These are phyloP conservation scores for Sandelia bainsii DNA, from an alignment of 2,797 vertebrate genomes.

Conservation along the genomic window DNA sequence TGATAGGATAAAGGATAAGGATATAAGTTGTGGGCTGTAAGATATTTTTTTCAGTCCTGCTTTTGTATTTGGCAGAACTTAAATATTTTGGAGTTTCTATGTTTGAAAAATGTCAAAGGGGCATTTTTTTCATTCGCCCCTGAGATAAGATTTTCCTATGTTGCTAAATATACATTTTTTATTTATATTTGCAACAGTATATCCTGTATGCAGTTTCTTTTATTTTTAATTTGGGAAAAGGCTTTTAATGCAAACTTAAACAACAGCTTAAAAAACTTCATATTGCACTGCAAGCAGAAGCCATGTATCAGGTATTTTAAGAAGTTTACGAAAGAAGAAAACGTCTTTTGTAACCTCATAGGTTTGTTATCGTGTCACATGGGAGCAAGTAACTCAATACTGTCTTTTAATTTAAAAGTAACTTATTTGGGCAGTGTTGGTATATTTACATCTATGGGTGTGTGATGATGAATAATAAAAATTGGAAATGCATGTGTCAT, in stretches of 20 bases:
- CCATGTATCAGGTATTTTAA: slow-evolving; percentile 68
- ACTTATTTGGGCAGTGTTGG: slow-evolving; percentile 79
- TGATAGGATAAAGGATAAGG: slow-evolving; percentile 13
- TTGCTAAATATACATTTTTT: slow-evolving; percentile 23
- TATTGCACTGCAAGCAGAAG: slow-evolving; percentile 72
- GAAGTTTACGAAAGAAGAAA: slow-evolving; percentile 47
- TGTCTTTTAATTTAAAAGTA: slow-evolving; percentile 82
- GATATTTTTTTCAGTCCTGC: neutral
- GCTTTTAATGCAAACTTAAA: slow-evolving; percentile 41
- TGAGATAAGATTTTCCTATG: slow-evolving; percentile 9
- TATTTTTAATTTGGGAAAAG: slow-evolving; percentile 41
- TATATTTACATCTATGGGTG: slow-evolving; percentile 68
- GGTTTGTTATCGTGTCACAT: slow-evolving; percentile 65
- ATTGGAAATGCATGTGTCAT: slow-evolving; percentile 23
- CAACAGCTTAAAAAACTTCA: slow-evolving; percentile 58
- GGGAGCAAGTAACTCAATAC: slow-evolving; percentile 55
- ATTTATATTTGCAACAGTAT: slow-evolving; percentile 37
- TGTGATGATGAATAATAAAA: slow-evolving; percentile 67
- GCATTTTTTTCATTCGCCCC: slow-evolving; percentile 18
- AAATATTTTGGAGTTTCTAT: slow-evolving; percentile 16
- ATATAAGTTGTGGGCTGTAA: slow-evolving; percentile 8
- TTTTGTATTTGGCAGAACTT: slow-evolving; percentile 11
- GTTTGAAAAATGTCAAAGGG: slow-evolving; percentile 24
- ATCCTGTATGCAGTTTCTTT: slow-evolving; percentile 34
- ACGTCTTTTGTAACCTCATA: slow-evolving; percentile 65